These are phyloP conservation scores for Petromus typicus DNA, from an alignment of 2,113 vertebrate genomes.

Conservation along the genomic window DNA sequence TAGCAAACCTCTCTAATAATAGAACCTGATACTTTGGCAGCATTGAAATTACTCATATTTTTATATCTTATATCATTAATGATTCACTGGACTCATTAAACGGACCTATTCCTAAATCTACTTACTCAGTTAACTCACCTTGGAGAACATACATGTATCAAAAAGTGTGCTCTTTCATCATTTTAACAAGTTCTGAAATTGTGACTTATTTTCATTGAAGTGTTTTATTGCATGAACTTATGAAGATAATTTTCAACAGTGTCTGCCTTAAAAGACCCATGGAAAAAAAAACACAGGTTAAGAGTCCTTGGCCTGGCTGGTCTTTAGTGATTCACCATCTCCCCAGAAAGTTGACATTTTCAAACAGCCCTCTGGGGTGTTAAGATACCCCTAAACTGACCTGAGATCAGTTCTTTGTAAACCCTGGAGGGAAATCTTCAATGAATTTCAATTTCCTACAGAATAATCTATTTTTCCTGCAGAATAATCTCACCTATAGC, in stretches of 20 bases:
- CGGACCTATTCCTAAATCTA: neutral
- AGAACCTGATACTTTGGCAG: neutral
- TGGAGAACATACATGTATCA: neutral
- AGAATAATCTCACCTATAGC: neutral
- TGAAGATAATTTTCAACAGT: neutral
- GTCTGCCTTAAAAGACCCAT: neutral
- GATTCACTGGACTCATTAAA: neutral
- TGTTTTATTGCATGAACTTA: neutral
- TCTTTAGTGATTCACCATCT: neutral
- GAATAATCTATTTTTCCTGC: neutral
- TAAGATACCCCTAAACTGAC: neutral
- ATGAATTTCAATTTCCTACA: neutral
- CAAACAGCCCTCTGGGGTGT: neutral
- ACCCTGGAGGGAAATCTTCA: neutral
- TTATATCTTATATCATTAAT: neutral
- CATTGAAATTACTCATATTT: neutral
- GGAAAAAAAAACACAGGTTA: neutral
- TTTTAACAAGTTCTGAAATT: conserved; percentile 1
- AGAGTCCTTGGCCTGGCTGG: neutral
- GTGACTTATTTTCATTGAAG: neutral
- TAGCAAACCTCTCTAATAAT: neutral
- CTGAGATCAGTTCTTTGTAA: neutral
- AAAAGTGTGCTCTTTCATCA: neutral
- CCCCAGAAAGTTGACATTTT: neutral
- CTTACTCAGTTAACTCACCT: neutral